Evolutionary conservation across 2,888 invertebrate species (phyloP).

Genomic region (Autographa pulchrina): DNA sequence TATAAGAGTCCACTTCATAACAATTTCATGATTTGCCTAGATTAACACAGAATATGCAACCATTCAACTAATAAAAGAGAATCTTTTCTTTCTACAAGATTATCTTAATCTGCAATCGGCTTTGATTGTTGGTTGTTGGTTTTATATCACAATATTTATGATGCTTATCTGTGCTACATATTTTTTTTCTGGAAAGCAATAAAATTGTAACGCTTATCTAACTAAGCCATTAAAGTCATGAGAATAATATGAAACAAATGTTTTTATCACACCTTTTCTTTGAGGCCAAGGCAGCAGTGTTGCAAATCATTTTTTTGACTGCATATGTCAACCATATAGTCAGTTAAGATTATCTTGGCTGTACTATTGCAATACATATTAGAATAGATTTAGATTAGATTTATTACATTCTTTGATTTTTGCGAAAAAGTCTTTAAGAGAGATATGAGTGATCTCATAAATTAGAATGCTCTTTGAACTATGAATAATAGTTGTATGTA

Average conservation of each 20-base stretch:
- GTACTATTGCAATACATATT: background rate
- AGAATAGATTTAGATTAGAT: too few species aligned
- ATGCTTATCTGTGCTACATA: background rate
- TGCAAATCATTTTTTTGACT: background rate
- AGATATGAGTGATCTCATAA: too few species aligned
- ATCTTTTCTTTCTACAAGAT: background rate
- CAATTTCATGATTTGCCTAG: too few species aligned
- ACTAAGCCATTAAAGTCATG: background rate
- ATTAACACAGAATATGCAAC: too few species aligned
- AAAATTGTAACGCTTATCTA: background rate
- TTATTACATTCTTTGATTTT: too few species aligned
- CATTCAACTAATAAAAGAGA: background rate
- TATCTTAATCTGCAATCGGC: background rate
- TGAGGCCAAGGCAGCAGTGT: background rate
- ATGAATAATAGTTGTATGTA: too few species aligned
- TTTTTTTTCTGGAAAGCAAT: background rate
- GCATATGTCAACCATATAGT: background rate
- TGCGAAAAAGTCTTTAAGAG: too few species aligned
- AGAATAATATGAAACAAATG: background rate
- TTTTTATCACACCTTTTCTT: background rate
- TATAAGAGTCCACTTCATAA: too few species aligned
- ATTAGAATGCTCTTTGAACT: too few species aligned
- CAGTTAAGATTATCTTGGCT: background rate
- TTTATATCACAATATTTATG: slow-evolving; percentile 3
- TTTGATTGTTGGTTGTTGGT: background rate